Evolutionary conservation across 2,888 invertebrate genomes (phyloP).

Genomic region (Cephonodes hylas): DNA sequence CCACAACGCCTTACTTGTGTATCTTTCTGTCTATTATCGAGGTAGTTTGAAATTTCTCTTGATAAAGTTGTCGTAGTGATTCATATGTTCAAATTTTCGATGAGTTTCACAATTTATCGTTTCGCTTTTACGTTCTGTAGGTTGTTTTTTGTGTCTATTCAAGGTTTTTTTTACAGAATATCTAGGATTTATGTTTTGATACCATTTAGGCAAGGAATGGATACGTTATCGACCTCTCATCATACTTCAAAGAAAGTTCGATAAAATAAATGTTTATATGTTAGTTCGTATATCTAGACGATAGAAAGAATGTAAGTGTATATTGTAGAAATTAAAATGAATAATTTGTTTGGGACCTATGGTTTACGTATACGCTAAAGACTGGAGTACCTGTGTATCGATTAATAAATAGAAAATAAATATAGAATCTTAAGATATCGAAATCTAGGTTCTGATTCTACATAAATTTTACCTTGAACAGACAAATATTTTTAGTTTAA

Average conservation of each 20-base stretch:
- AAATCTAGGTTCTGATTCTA: not conserved
- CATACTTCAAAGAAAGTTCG: too few species aligned
- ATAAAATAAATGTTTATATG: too few species aligned
- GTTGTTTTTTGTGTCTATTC: slow-evolving; percentile 29
- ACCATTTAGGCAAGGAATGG: too few species aligned
- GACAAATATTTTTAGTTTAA: slow-evolving; percentile 25
- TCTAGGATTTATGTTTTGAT: too few species aligned
- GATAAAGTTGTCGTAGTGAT: slow-evolving; percentile 67
- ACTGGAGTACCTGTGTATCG: too few species aligned
- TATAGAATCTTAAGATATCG: not conserved
- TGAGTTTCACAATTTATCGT: slow-evolving; percentile 21
- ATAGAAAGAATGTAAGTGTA: too few species aligned
- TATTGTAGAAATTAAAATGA: too few species aligned
- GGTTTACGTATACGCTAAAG: too few species aligned
- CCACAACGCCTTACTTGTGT: slow-evolving; percentile 79
- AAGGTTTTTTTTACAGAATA: slow-evolving; percentile 20
- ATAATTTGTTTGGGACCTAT: too few species aligned
- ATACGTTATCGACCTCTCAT: not conserved
- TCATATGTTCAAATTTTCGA: slow-evolving; percentile 33
- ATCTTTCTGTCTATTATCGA: slow-evolving; percentile 73
- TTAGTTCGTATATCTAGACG: too few species aligned
- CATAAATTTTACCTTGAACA: slow-evolving; percentile 31
- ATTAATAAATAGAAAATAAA: too few species aligned
- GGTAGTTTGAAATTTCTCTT: slow-evolving; percentile 70
- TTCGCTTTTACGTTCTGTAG: slow-evolving; percentile 33